Percentiles rank a stretch among this genome's conserved stretches.
phyloP scores from a whole-genome alignment of 2,113 vertebrate genomes.

The Melanerpes aurifrons region DNA sequence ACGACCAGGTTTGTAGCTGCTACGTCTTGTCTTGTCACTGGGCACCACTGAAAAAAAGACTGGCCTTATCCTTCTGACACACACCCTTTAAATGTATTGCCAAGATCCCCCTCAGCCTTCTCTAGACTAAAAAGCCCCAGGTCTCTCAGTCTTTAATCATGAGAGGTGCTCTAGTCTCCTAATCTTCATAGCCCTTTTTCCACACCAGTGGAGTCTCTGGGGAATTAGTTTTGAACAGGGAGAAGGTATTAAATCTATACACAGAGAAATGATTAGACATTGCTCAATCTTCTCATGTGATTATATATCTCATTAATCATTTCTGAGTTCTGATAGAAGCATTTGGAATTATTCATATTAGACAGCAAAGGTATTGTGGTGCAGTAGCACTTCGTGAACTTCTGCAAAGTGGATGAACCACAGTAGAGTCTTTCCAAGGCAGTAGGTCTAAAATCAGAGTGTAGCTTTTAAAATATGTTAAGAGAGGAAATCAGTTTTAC shows the following conservation, averaged over 20 bases:
- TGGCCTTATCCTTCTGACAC: no score
- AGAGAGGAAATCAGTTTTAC: not conserved
- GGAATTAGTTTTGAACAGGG: not conserved
- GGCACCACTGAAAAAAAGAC: no score
- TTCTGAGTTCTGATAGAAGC: conserved; percentile 2
- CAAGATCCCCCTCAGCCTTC: no score
- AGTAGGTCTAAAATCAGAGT: not conserved
- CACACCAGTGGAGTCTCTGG: fast-evolving
- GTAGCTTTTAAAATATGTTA: not conserved
- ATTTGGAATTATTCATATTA: not conserved
- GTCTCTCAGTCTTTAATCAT: no score
- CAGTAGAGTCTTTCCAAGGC: not conserved
- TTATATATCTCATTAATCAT: not conserved
- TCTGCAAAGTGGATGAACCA: not conserved
- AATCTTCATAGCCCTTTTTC: no score
- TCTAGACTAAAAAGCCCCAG: no score
- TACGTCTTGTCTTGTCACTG: no score
- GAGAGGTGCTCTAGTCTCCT: no score
- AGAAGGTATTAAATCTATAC: not conserved
- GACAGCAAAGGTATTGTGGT: not conserved
- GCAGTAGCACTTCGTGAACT: not conserved
- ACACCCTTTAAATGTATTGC: no score
- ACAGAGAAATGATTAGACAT: not conserved
- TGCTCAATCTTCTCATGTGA: not conserved
- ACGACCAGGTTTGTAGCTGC: no score